phyloP scores from a whole-genome alignment of 1,140 invertebrate species.

The Drosophila prosaltans region DNA sequence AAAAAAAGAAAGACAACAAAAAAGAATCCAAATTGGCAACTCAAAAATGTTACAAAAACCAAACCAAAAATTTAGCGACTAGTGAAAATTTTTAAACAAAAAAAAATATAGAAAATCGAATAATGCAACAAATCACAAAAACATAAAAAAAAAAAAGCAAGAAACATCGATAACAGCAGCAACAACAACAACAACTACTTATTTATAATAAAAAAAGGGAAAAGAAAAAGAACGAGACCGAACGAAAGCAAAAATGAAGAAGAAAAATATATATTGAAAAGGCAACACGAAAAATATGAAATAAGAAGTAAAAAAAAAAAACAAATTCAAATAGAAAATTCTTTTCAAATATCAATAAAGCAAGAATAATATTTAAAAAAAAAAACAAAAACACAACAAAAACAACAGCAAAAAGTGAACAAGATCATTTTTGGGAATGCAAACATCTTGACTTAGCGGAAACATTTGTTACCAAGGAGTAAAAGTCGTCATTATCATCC shows the following conservation, averaged over 20 bases:
- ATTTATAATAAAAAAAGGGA: slow-evolving; percentile 45
- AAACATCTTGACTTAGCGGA: neutral
- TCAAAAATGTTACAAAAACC: slow-evolving; percentile 39
- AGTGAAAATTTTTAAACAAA: slow-evolving; percentile 72
- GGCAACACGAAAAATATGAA: slow-evolving; percentile 34
- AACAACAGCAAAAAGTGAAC: slow-evolving; percentile 24
- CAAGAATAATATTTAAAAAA: slow-evolving; percentile 65
- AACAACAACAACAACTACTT: slow-evolving; percentile 47
- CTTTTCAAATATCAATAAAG: slow-evolving; percentile 81
- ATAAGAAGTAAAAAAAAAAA: slow-evolving; percentile 32
- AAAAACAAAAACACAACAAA: slow-evolving; percentile 27
- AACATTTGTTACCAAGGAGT: too few relatives aligned
- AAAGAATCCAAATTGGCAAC: slow-evolving; percentile 26
- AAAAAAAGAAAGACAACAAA: slow-evolving; percentile 13
- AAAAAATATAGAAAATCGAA: slow-evolving; percentile 23
- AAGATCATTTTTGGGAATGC: neutral
- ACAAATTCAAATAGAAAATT: slow-evolving; percentile 72
- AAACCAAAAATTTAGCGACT: slow-evolving; percentile 62
- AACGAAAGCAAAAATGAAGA: slow-evolving; percentile 32
- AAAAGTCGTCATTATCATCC: too few relatives aligned
- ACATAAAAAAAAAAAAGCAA: slow-evolving; percentile 13
- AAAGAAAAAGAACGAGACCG: slow-evolving; percentile 25
- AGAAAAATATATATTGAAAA: slow-evolving; percentile 25
- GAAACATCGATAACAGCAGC: slow-evolving; percentile 44
- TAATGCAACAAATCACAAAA: slow-evolving; percentile 22